Evolutionary conservation across 2,113 vertebrate genomes (phyloP).

Genomic region (Rhinichthys klamathensis): DNA sequence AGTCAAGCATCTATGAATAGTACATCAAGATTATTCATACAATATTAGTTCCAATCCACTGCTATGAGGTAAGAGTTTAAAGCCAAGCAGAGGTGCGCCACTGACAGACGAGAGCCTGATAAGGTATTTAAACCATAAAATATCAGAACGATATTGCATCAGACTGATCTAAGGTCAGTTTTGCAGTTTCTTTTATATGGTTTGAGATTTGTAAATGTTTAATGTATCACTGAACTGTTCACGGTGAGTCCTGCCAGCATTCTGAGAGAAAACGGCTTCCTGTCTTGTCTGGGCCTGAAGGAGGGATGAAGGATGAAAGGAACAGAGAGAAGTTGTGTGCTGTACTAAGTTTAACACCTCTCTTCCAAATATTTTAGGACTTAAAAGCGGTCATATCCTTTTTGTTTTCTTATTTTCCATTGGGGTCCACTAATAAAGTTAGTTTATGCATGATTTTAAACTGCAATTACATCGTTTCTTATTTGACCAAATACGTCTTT

Average conservation of each 20-base stretch:
- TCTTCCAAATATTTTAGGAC: not conserved
- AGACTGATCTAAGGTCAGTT: conserved; percentile 20
- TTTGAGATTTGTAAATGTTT: conserved; percentile 38
- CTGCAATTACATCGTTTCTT: not conserved
- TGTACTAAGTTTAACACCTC: conserved; percentile 16
- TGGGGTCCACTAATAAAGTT: not conserved
- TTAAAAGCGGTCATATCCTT: not conserved
- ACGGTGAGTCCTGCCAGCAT: conserved; percentile 13
- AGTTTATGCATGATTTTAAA: not conserved
- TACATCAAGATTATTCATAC: conserved; percentile 43
- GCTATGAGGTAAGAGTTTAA: conserved; percentile 17
- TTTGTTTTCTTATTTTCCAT: not conserved
- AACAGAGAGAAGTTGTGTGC: not conserved
- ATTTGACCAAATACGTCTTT: not conserved
- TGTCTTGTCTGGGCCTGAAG: not conserved
- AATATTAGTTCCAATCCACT: conserved; percentile 31
- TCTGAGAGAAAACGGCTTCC: conserved; percentile 16
- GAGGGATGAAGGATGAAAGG: conserved; percentile 20
- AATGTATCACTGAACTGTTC: conserved; percentile 13
- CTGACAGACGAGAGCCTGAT: not conserved
- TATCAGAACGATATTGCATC: not conserved
- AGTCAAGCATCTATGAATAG: conserved; percentile 44
- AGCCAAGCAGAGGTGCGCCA: not conserved
- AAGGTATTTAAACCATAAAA: not conserved
- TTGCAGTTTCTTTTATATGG: conserved; percentile 7